Evolutionary conservation across 1,140 invertebrate species (phyloP), one percentile per base, ranked within the genome.

Genomic region (Caerostris extrusa): DNA sequence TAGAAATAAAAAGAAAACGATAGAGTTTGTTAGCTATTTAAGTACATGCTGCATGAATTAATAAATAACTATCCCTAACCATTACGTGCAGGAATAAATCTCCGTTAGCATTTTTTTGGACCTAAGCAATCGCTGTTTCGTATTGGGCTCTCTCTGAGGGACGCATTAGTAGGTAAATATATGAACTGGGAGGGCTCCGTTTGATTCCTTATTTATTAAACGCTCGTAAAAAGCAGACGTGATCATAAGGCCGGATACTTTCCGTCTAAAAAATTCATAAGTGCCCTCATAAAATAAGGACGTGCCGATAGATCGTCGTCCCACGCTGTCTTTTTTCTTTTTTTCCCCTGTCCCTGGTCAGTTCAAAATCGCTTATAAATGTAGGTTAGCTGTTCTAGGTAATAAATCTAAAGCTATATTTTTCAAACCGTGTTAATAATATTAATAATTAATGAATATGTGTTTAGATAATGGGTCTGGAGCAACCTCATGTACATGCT

Each of bases 121-220:
- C 61, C 61, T 12, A 8, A 64, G 12, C 0, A 34, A 34, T 64
- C 61, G 61, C 61, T 64, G 61, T 64, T 64, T 64, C 34, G 34
- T 34, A 34, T 34, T 34, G 34, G 34, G 2, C 34, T 34, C 34
- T 64, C 61, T 64, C 61, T 64, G 60, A 34, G 34, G 34, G 34
- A 8, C 60, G 5, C 5, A 17, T 17, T 67, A 67, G n/a, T 67
- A n/a, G 61, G 5, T 67, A 64, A 10, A 17, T 17, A 14, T 17
- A 67, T 67, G 12, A 67, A 17, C 2, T 14, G 61, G 5, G 61
- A n/a, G 12, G 3, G 10, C 12, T n/a, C 14, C 5, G 3, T 67
- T 17, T 67, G 61, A 67, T 67, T 67, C 61, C 61, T 67, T 67
- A 67, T 67, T 67, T 67, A 67, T 67, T 67, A 67, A 67, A 67